These are phyloP conservation scores for Hydrophis major DNA, from an alignment of 2,797 vertebrate species.

Conservation along the genomic window DNA sequence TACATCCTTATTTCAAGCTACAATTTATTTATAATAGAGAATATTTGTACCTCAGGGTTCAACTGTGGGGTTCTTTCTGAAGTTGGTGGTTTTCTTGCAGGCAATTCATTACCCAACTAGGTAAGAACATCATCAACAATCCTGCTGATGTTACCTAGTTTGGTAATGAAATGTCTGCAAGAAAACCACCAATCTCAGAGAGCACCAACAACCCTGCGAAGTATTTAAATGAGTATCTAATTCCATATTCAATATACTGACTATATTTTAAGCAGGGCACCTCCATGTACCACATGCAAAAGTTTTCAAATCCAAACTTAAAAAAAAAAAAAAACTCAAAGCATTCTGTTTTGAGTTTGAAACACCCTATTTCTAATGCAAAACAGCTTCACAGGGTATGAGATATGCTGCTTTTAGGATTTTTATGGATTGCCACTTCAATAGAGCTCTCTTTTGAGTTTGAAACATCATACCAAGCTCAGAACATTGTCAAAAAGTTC, in stretches of 20 bases:
- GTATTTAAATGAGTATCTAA: background rate
- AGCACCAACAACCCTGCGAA: background rate
- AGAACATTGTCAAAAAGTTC: background rate
- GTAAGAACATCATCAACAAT: background rate
- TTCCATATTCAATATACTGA: background rate
- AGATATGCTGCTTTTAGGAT: background rate
- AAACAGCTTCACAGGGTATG: background rate
- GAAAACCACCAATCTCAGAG: background rate
- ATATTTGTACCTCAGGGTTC: background rate
- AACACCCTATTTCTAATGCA: background rate
- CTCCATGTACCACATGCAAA: background rate
- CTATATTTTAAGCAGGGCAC: background rate
- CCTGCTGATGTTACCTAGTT: background rate
- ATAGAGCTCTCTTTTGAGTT: background rate
- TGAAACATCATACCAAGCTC: background rate
- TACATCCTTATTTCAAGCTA: background rate
- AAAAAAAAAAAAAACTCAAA: too few relatives aligned
- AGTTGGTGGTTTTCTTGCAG: background rate
- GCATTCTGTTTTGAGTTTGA: background rate
- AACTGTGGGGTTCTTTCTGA: background rate
- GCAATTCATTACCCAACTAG: background rate
- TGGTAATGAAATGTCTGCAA: background rate
- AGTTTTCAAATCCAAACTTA: background rate
- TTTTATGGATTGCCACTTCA: background rate
- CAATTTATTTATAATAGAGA: background rate